These are phyloP conservation scores for Drosophila serrata DNA, from an alignment of 1,140 invertebrate species.

Conservation along the genomic window DNA sequence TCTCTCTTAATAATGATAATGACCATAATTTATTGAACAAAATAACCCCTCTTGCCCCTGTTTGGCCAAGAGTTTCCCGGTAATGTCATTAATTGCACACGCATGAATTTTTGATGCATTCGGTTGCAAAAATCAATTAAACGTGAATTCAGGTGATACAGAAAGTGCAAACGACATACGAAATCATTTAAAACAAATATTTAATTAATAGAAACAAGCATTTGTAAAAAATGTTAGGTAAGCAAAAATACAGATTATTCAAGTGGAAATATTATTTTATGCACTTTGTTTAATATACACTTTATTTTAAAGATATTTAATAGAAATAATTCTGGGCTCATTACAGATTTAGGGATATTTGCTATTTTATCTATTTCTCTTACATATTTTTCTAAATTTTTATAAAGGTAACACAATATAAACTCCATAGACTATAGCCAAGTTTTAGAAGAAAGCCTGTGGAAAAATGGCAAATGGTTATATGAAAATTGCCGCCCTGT, in stretches of 20 bases:
- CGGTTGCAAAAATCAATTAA: conserved; percentile 78
- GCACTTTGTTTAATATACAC: neutral
- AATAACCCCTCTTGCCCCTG: neutral
- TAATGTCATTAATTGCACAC: conserved; percentile 74
- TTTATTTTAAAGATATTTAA: neutral
- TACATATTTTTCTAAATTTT: neutral
- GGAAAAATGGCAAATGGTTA: conserved; percentile 44
- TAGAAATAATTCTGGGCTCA: too few species aligned
- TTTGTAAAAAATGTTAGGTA: conserved; percentile 13
- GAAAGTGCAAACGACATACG: conserved; percentile 8
- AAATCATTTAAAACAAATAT: conserved; percentile 46
- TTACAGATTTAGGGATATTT: neutral
- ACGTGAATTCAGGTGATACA: conserved; percentile 51
- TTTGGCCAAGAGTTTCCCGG: conserved; percentile 21
- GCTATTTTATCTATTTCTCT: neutral
- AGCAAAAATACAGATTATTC: conserved; percentile 7
- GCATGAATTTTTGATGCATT: conserved; percentile 80
- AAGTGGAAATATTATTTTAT: neutral
- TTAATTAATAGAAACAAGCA: conserved; percentile 12
- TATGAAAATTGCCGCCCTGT: conserved; percentile 59
- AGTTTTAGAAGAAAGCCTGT: conserved; percentile 5
- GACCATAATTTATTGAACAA: conserved; percentile 49
- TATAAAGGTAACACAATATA: neutral
- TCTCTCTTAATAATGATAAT: conserved; percentile 45
- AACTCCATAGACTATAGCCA: conserved; percentile 5